Base-by-base conservation (phyloP, 1,140 invertebrate species). In the Fopius arisanus region DNA sequence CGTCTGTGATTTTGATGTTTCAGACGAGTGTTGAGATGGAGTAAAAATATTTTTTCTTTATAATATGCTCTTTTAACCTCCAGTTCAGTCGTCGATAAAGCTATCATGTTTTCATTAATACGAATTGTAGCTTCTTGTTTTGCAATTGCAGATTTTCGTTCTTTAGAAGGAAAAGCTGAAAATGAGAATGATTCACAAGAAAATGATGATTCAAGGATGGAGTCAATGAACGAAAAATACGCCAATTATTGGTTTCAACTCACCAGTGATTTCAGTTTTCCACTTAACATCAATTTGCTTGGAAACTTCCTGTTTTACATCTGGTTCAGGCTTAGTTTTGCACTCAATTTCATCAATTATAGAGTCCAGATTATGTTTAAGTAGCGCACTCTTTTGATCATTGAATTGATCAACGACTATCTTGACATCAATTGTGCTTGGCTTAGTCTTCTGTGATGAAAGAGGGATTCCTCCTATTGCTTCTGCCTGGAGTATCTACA, bases 131-230 rank as follows among this genome's bases (percentile, higher is more conserved):
- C 63, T 66, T 66, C 63, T 66, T 66, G 28, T 31, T 28, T 6
- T 33, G 14, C 23, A 16, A 66, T 29, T 66, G 63, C 63, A 5
- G 29, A 29, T 29, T 23, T 29, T 28, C 63, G 63, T 33, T 66
- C 12, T 51, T 40, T 43, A 19, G 67, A 43, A 41, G 40, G 67
- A 41, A 69, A 69, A 69, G 37, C 37, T 69, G 33, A 69, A 66
- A 28, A 66, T 12, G 31, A 28, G 9, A 10, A 66, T 66, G 23
- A 41, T 41, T 41, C 41, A 41, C 40, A 12, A 29, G 26, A 66
- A 66, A 66, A 66, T 16, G 10, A 16, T 43, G 12, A 16, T n/a
- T 43, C 41, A 16, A 43, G 2, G 12, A 16, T 43, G 41, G 16
- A 16, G 2, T 3, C 2, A 43, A 16, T 16, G 16, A 43, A 3